Evolutionary conservation across 2,888 invertebrate species (phyloP), one percentile per base, ranked within the genome.

Genomic region (Caenorhabditis sp.): DNA sequence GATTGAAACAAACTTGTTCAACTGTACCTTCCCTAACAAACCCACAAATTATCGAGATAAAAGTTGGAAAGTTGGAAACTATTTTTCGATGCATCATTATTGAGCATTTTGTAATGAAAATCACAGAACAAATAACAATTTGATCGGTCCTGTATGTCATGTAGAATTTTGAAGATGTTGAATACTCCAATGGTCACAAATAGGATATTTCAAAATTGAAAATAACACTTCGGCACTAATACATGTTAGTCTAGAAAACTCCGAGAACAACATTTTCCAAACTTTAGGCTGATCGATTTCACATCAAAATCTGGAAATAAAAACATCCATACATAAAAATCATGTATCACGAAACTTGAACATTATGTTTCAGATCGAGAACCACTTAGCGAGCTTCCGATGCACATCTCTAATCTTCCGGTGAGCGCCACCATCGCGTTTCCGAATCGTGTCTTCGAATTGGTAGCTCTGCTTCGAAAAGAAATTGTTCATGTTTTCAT

Each of bases 391-490:
- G 24, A 10, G 44, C 47, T 64, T 79, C 79, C 79, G 79, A 64
- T 70, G 54, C 28, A 38, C 79, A 70, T 70, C 64, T n/a, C n/a
- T 64, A 64, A 64, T 79, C 56, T 56, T 54, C 70, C 63, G 38
- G 31, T 79, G 79, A 70, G 61, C 69, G 35, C 56, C 64, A 35
- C 64, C 64, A 44, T 56, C 47, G 5, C 51, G 54, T 8, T 79
- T 79, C 79, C 79, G 63, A 79, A 79, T 79, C 79, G 44, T 79
- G 54, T 77, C 69, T 51, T 61, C 76, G 61, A 77, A 69, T 77
- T 69, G 22, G 19, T n/a, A 26, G 14, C 38, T 49, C 31, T 24
- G 26, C 19, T n/a, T n/a, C 10, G 35, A 26, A 59, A 44, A 41
- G n/a, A 22, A 56, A 61, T 4, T 47, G 22, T 24, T 35, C 68